phyloP scores from a whole-genome alignment of 2,113 vertebrate genomes.

The Anhinga anhinga region DNA sequence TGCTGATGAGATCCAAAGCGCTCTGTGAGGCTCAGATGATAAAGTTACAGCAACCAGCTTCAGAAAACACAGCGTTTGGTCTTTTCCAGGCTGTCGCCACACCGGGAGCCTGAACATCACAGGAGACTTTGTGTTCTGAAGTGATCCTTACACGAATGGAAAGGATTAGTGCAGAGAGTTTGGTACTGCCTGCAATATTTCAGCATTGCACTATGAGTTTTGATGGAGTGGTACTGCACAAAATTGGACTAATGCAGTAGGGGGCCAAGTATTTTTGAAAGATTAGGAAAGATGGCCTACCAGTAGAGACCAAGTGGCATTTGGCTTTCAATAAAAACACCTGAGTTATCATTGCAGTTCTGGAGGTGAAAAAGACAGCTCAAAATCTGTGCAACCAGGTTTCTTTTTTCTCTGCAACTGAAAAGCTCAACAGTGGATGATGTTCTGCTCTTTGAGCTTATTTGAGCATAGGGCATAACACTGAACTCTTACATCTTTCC shows the following conservation, averaged over 20 bases:
- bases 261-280: neutral
- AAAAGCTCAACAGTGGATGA: neutral
- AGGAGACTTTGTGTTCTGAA: neutral
- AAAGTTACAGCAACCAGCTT: neutral
- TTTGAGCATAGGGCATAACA: neutral
- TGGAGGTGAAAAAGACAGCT: neutral
- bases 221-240: neutral
- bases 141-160: neutral
- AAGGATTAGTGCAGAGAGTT: neutral
- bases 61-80: neutral
- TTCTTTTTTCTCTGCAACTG: neutral
- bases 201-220: neutral
- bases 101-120: neutral
- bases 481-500: neutral
- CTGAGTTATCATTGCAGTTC: neutral
- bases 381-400: neutral
- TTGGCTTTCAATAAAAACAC: neutral
- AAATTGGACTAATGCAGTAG: neutral
- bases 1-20: fast-evolving
- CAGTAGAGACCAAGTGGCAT: neutral
- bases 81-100: neutral
- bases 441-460: neutral
- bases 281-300: neutral
- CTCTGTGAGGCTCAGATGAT: neutral
- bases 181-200: neutral